Base-by-base conservation (phyloP, 2,888 invertebrate genomes). In the Platycheirus albimanus region DNA sequence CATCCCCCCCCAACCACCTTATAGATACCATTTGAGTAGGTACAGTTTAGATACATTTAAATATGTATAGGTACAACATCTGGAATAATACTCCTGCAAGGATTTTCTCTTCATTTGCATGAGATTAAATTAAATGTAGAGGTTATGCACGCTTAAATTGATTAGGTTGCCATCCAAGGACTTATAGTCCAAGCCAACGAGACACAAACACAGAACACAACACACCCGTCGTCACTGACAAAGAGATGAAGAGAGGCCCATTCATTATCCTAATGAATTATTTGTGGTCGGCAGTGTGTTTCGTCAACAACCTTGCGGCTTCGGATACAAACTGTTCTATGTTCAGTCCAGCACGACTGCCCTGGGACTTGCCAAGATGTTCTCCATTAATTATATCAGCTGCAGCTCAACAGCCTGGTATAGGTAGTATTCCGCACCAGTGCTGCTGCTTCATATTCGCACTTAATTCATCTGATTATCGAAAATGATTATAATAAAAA, bases 241-340 rank as follows among this genome's bases (percentile, higher is more conserved):
- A 28, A 43, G 2, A 45, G 17, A 45, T 30, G 61, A 28, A 41
- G 63, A 56, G 36, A 30, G 17, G 41, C 36, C 61, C 54, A 71
- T 81, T 81, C 81, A 81, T 81, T 81, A 81, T 61, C 66, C 71
- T 81, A 81, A 81, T 81, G 66, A 77, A 76, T 77, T 81, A 66
- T 77, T 77, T 81, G 70, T 54, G 71, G 71, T 54, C 28, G 47
- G 61, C 64, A 70, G 38, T 71, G 67, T 66, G 47, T 47, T 70
- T 81, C 66, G 64, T 77, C 66, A 81, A 19, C 43, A 67, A 41
- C 43, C 71, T 71, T 66, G 38, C 30, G 70, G 64, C 41, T 19
- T 11, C 15, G 15, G 15, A 49, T 49, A 52, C 49, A 36, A 58
- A 45, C 52, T 43, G 15, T 24, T 24, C 0, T 1, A 8, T 28